Conservation (phyloP, 2,888 invertebrate species). For the Allolobophora icterica region DNA sequence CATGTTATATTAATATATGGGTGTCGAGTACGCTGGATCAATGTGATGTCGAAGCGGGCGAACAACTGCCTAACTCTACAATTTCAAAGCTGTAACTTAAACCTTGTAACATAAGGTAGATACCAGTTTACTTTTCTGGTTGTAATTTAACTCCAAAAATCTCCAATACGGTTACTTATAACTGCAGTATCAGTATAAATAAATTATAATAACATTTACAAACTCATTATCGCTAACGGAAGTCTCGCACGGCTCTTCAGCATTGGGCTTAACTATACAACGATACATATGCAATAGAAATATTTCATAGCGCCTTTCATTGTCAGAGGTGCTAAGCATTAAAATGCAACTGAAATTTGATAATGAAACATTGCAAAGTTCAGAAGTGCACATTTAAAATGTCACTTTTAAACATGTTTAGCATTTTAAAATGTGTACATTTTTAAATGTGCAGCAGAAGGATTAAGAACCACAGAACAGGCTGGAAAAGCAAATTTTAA, state of each 20-base stretch:
- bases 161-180: background rate
- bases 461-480: background rate
- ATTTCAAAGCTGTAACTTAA: background rate
- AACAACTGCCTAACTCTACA: background rate
- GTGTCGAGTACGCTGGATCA: background rate
- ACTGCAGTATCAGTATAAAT: background rate
- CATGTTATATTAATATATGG: background rate
- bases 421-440: too few species aligned
- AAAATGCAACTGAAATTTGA: too few species aligned
- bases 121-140: background rate
- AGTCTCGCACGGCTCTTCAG: background rate
- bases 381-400: background rate
- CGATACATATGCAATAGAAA: background rate
- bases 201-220: background rate
- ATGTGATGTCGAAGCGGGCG: background rate
- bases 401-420: too few species aligned
- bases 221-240: conserved; percentile 17
- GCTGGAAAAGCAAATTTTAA: background rate
- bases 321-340: background rate
- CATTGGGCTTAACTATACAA: background rate
- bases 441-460: too few species aligned
- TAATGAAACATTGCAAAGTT: background rate
- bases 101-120: background rate
- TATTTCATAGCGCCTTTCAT: background rate
- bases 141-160: background rate